phyloP scores from a whole-genome alignment of 92 coral and sea anemone species.

The Anthopleura xanthogrammica region DNA sequence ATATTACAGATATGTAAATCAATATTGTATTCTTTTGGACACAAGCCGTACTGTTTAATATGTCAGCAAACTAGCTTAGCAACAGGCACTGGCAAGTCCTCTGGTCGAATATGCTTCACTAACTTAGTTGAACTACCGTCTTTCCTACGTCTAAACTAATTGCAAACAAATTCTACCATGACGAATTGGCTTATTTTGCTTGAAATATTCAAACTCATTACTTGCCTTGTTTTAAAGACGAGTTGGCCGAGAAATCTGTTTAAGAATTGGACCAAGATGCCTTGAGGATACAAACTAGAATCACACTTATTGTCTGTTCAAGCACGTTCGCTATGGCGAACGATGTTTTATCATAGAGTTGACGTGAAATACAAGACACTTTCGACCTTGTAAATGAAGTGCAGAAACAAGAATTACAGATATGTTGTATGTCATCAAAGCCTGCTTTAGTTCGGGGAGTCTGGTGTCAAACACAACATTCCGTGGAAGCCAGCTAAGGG shows the following conservation, averaged over 20 bases:
- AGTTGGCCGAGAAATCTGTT: neutral
- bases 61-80: neutral
- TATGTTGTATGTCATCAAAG: neutral
- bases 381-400: neutral
- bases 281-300: neutral
- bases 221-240: neutral
- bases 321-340: neutral
- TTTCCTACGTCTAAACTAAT: neutral
- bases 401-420: neutral
- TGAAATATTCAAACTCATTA: neutral
- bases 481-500: neutral
- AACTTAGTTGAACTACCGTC: neutral
- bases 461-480: neutral
- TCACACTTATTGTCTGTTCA: neutral
- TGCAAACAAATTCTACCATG: neutral
- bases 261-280: neutral
- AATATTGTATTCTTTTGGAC: neutral
- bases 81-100: neutral
- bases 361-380: slow-evolving; percentile 7
- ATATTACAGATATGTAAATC: slow-evolving; percentile 1
- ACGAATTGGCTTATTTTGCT: neutral
- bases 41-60: neutral
- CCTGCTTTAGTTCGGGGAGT: neutral
- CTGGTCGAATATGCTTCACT: neutral
- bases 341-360: neutral